Evolutionary conservation across 1,140 invertebrate genomes (phyloP).

Genomic region (Drosophila setifemur): DNA sequence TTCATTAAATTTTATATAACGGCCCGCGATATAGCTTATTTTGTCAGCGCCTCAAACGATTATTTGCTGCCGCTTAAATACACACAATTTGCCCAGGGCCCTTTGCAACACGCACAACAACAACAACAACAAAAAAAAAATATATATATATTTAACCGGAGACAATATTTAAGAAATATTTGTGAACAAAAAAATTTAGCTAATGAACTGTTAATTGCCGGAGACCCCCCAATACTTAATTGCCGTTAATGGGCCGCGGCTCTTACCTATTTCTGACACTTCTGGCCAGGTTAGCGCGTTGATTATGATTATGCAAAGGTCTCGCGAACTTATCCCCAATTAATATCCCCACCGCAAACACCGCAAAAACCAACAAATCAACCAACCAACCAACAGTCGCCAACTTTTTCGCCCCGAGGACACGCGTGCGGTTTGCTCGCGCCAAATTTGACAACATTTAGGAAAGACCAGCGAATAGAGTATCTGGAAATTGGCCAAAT

Average conservation of each 20-base stretch:
- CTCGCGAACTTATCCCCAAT: slow-evolving; percentile 29
- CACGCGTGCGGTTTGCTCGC: slow-evolving; percentile 52
- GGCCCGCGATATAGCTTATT: slow-evolving; percentile 52
- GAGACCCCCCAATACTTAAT: slow-evolving; percentile 43
- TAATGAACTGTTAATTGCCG: slow-evolving; percentile 78
- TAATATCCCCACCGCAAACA: slow-evolving; percentile 55
- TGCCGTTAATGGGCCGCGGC: slow-evolving; percentile 60
- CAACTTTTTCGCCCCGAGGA: slow-evolving; percentile 44
- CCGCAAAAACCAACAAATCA: too few relatives aligned
- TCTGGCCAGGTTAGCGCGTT: slow-evolving; percentile 33
- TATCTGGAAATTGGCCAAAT: background rate
- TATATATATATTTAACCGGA: too few relatives aligned
- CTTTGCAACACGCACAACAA: slow-evolving; percentile 1
- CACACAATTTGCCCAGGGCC: slow-evolving; percentile 28
- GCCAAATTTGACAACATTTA: slow-evolving; percentile 73
- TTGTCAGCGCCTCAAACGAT: slow-evolving; percentile 22
- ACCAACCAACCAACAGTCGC: slow-evolving; percentile 7
- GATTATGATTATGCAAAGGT: slow-evolving; percentile 78
- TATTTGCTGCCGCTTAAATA: slow-evolving; percentile 19
- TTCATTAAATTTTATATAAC: slow-evolving; percentile 70
- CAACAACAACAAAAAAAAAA: background rate
- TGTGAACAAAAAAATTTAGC: slow-evolving; percentile 58
- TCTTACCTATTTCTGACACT: slow-evolving; percentile 61
- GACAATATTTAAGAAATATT: slow-evolving; percentile 39
- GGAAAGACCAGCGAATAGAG: background rate